These are phyloP conservation scores for Passer montanus DNA, from an alignment of 2,113 vertebrate genomes.

Conservation along the genomic window DNA sequence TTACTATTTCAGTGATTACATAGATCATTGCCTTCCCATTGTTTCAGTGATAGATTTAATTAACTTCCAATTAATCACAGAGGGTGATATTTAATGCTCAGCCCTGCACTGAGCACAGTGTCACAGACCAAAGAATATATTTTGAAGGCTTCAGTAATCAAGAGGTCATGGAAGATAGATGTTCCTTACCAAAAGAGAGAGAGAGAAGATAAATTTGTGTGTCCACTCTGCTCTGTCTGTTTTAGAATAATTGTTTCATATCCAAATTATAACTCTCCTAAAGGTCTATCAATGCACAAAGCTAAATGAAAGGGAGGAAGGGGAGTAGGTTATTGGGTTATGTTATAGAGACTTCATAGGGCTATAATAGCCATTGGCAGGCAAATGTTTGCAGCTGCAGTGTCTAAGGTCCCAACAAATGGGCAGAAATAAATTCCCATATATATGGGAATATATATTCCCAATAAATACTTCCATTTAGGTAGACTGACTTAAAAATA, in stretches of 20 bases:
- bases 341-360: constrained; percentile 60
- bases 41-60: constrained; percentile 99
- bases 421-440: background rate
- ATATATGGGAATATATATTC: no score
- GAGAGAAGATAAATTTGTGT: constrained; percentile 80
- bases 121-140: constrained; percentile 86
- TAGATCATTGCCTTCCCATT: constrained; percentile 98
- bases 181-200: constrained; percentile 80
- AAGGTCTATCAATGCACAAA: constrained; percentile 70
- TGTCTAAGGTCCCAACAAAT: background rate
- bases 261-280: constrained; percentile 78
- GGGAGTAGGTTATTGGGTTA: constrained; percentile 64
- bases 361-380: constrained; percentile 62
- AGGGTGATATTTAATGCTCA: constrained; percentile 97
- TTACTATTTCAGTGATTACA: constrained; percentile 99
- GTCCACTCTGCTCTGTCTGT: constrained; percentile 76
- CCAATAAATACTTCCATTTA: background rate
- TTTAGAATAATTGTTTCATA: constrained; percentile 82
- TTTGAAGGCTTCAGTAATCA: constrained; percentile 84
- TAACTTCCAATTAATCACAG: constrained; percentile 99
- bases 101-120: constrained; percentile 71
- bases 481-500: background rate
- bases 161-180: constrained; percentile 91
- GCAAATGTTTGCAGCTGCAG: constrained; percentile 31
- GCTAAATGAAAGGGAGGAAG: constrained; percentile 48